phyloP scores from a whole-genome alignment of 2,797 vertebrate genomes.

The Halcyon badia region DNA sequence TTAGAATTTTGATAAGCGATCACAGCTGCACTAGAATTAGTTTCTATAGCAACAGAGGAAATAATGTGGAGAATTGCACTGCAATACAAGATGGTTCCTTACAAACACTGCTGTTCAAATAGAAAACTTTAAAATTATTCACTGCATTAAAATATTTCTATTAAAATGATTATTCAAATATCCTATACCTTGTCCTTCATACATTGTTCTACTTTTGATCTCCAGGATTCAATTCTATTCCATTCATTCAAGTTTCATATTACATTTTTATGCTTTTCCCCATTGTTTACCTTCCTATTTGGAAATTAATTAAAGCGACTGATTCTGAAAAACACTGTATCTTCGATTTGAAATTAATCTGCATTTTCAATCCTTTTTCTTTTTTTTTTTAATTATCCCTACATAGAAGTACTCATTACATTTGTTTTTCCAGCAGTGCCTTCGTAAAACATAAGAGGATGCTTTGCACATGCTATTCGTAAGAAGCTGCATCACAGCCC shows the following conservation, averaged over 20 bases:
- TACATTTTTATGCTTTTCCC: not conserved
- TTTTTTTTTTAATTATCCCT: not conserved
- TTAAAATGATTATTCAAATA: slow-evolving; percentile 59
- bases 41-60: slow-evolving; percentile 87
- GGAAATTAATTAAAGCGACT: slow-evolving; percentile 44
- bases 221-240: slow-evolving; percentile 24
- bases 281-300: not conserved
- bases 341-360: slow-evolving; percentile 36
- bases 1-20: slow-evolving; percentile 85
- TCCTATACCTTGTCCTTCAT: slow-evolving; percentile 46
- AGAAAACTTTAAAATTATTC: slow-evolving; percentile 77
- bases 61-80: slow-evolving; percentile 82
- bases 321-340: slow-evolving; percentile 38
- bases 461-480: not conserved
- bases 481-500: slow-evolving; percentile 19
- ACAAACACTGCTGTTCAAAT: slow-evolving; percentile 75
- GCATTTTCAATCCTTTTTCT: slow-evolving; percentile 12
- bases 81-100: slow-evolving; percentile 82
- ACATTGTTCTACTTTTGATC: slow-evolving; percentile 25
- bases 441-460: slow-evolving; percentile 9
- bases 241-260: slow-evolving; percentile 49
- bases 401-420: not conserved
- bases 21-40: slow-evolving; percentile 86
- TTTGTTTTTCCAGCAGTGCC: not conserved
- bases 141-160: slow-evolving; percentile 62